Evolutionary conservation across 2,113 vertebrate species (phyloP), one percentile per base, ranked within the genome.

Genomic region (Gnathonemus longibarbis): DNA sequence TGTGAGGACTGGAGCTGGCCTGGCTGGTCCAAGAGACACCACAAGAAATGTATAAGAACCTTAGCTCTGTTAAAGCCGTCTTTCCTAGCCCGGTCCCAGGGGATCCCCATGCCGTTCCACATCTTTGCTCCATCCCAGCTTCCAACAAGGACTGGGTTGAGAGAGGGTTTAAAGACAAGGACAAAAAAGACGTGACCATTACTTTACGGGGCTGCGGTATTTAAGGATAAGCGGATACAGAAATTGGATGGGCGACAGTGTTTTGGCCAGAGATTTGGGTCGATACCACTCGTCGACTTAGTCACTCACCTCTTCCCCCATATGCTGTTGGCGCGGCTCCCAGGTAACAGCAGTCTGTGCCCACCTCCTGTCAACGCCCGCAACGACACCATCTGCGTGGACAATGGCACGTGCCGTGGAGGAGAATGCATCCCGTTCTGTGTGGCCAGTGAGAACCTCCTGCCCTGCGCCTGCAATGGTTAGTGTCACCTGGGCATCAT

Each of bases 401-500:
- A 99, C 93, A 96, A 96, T 42, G 98, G 98, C 19, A 95, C 93
- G 90, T 99, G 98, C 93, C 95, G 88, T 88, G 95, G 94, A 0
- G 98, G 98, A 10, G 97, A 98, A 87, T 99, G 98, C 0, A 93
- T 97, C 35, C 98, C 98, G 0, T 99, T 99, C 95, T 99, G 98
- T 0, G 97, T 98, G 93, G 95, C 97, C n/a, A 91, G 95, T 90
- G 94, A 94, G 93, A 95, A 91, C 46, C 96, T 97, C 0, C 93
- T 94, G 21, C 97, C 98, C 0, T 99, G 98, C 3, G 98, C 98
- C 0, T 99, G 98, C 89, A 98, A 97, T 0, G 97, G 98, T 99
- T 94, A 95, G 95, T 31, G 2, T 48, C 48, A 17, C 17, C 83
- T 21, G 80, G 35, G 35, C 80, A 42, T 84, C 35, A 2, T 3